phyloP scores from a whole-genome alignment of 2,113 vertebrate species.

The Scalopus aquaticus region DNA sequence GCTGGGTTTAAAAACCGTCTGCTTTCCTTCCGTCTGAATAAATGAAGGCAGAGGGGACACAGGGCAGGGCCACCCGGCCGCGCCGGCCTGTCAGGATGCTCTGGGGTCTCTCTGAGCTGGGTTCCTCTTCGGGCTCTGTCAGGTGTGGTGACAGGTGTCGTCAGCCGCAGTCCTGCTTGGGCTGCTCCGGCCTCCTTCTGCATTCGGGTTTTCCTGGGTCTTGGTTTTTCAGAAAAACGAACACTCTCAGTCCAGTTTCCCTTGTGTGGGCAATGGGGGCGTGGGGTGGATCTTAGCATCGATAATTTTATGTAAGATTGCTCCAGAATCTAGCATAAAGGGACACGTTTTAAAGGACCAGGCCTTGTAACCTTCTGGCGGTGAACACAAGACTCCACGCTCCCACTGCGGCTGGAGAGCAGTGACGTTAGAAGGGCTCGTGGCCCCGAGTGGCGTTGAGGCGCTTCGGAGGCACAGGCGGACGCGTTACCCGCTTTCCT shows the following conservation, averaged over 20 bases:
- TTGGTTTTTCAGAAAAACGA: conserved; percentile 43
- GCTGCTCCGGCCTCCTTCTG: background rate
- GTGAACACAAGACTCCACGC: background rate
- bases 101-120: background rate
- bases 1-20: background rate
- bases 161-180: background rate
- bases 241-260: background rate
- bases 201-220: background rate
- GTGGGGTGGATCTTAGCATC: background rate
- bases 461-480: conserved; percentile 16
- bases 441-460: background rate
- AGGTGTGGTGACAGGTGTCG: background rate
- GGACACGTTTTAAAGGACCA: background rate
- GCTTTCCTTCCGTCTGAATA: conserved; percentile 38
- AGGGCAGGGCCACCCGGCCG: background rate
- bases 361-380: background rate
- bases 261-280: background rate
- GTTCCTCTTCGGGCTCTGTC: background rate
- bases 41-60: background rate
- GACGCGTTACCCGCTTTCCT: background rate
- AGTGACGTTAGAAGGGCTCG: background rate
- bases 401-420: too few species aligned
- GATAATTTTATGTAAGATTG: background rate
- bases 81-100: background rate
- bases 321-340: background rate